Percentiles rank a stretch among this genome's conserved stretches.
Evolutionary conservation across 1,140 invertebrate genomes (phyloP).

Genomic region (Caenorhabditis brenneri): DNA sequence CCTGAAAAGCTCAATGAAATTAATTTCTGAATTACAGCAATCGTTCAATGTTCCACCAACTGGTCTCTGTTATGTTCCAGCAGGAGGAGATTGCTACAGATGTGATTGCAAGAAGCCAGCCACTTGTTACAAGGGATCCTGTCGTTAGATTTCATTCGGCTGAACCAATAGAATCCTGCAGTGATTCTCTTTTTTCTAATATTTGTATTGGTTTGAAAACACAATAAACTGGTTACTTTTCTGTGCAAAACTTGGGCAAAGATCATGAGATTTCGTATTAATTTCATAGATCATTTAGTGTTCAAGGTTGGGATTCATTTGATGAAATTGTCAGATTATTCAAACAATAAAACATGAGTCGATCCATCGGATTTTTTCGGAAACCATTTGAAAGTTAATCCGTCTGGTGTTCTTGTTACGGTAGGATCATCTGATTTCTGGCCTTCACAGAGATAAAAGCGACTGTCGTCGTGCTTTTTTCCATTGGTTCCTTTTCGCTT

Average conservation of each 20-base stretch:
- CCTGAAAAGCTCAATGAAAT: too few relatives aligned
- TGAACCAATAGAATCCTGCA: not conserved
- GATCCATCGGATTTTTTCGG: too few relatives aligned
- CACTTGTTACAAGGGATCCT: conserved; percentile 43
- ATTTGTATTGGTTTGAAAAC: not conserved
- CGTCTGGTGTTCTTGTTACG: not conserved
- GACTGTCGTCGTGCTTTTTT: not conserved
- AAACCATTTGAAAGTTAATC: not conserved
- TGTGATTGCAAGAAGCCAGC: conserved; percentile 46
- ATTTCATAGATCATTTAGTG: too few relatives aligned
- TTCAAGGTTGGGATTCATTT: too few relatives aligned
- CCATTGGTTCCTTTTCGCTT: not conserved
- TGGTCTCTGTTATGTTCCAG: conserved; percentile 25
- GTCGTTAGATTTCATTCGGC: conserved; percentile 17
- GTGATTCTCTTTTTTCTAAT: not conserved
- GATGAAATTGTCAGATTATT: too few relatives aligned
- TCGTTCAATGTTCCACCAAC: conserved; percentile 48
- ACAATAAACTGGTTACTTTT: not conserved
- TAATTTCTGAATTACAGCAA: not conserved
- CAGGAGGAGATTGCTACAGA: conserved; percentile 45
- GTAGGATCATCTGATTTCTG: not conserved
- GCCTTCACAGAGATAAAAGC: not conserved
- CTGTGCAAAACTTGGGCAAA: not conserved
- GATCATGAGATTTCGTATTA: too few relatives aligned
- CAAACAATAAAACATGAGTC: too few relatives aligned